Evolutionary conservation across 23 tunicate genomes (phyloP).

Genomic region (Styela plicata): DNA sequence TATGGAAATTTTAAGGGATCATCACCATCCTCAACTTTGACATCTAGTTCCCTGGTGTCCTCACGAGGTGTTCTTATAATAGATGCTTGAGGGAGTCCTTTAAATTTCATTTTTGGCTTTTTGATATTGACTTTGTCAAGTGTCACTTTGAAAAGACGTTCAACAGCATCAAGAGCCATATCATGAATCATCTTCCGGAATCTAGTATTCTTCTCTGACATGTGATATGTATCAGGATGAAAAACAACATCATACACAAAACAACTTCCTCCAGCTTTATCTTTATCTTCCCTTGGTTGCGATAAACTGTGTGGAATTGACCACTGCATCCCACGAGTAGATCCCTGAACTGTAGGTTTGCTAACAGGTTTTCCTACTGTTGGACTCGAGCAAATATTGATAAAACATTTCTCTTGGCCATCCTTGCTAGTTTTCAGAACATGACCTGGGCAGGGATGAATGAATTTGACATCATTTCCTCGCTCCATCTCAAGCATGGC

Average conservation of each 20-base stretch:
- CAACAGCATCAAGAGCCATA: conserved; percentile 93
- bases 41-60: background rate
- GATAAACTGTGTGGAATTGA: conserved; percentile 93
- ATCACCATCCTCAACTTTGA: conserved; percentile 5
- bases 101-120: conserved; percentile 88
- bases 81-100: conserved; percentile 49
- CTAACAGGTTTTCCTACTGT: conserved; percentile 77
- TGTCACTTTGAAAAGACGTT: conserved; percentile 53
- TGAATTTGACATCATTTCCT: conserved; percentile 89
- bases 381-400: conserved; percentile 87
- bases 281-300: conserved; percentile 83
- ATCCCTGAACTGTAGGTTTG: conserved; percentile 62
- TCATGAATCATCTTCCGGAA: conserved; percentile 92
- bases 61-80: conserved; percentile 6
- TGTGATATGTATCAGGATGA: conserved; percentile 89
- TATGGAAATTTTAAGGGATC: conserved; percentile 19
- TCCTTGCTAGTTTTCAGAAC: conserved; percentile 77
- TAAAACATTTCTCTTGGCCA: conserved; percentile 87
- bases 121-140: conserved; percentile 74
- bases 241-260: conserved; percentile 90
- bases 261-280: conserved; percentile 76
- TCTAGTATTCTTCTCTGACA: conserved; percentile 64
- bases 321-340: conserved; percentile 90
- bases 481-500: conserved; percentile 69
- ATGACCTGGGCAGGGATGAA: conserved; percentile 82